Conservation (phyloP, 1,140 invertebrate genomes). For the Drosophila malerkotliana region DNA sequence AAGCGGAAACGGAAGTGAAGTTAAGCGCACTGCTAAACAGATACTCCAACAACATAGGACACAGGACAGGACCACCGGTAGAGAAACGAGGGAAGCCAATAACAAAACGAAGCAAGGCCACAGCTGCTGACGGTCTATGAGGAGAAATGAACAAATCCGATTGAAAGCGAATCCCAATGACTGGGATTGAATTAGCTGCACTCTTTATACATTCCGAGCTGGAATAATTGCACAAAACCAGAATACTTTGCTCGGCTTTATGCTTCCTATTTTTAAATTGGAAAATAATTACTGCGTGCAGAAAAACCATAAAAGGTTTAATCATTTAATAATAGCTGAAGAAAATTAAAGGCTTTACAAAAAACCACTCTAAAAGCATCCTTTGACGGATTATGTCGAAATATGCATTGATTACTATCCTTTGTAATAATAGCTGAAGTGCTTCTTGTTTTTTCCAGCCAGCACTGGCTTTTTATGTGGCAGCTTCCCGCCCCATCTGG, state of each 20-base stretch:
- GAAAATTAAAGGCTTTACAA: neutral
- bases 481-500: slow-evolving; percentile 25
- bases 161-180: slow-evolving; percentile 32
- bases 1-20: slow-evolving; percentile 81
- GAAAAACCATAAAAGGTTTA: too few relatives aligned
- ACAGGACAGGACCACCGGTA: neutral
- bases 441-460: slow-evolving; percentile 22
- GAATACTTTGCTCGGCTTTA: too few relatives aligned
- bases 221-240: too few relatives aligned
- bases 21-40: slow-evolving; percentile 81
- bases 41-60: slow-evolving; percentile 60
- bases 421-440: slow-evolving; percentile 52
- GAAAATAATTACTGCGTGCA: neutral
- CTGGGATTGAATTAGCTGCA: slow-evolving; percentile 21
- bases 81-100: neutral
- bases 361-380: neutral
- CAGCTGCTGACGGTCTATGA: slow-evolving; percentile 30
- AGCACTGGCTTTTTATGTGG: slow-evolving; percentile 18
- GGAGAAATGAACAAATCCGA: slow-evolving; percentile 22
- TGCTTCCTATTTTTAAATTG: neutral
- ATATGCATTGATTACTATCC: slow-evolving; percentile 19
- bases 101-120: neutral
- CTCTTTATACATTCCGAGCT: neutral
- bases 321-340: neutral
- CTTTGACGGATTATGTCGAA: slow-evolving; percentile 2